Base-by-base conservation (phyloP, 1,140 invertebrate species). In the Pteromalus puparum region DNA sequence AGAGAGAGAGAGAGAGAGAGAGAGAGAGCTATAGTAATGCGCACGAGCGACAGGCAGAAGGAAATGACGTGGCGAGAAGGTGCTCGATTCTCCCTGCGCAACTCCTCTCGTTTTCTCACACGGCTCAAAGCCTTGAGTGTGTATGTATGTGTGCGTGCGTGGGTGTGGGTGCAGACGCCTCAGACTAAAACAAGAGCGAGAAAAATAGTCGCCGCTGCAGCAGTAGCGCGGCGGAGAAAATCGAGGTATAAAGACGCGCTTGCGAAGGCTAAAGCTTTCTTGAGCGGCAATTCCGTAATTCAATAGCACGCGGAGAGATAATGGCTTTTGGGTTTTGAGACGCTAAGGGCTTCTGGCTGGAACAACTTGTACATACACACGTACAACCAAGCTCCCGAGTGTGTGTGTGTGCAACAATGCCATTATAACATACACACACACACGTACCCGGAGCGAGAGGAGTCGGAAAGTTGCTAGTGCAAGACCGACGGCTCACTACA, bases 311-410 rank as follows among this genome's bases (percentile, higher is more conserved):
- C 53, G 53, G 21, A 72, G 68, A 72, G 68, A 72, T 72, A 72
- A 72, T 72, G 68, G 68, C 68, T 34, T 72, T 72, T 28, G 26
- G 18, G 28, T 72, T 72, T 72, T 72, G 68, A 72, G 26, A 72
- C 26, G 68, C 68, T 34, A 34, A 72, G 68, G 68, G 68, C 12
- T 30, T 34, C 30, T 30, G 26, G 26, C 68, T 28, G 10, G 68
- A 7, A n/a, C 26, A 15, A 72, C n/a, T 28, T 72, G 3, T 61
- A 48, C 13, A 48, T 18, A 18, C 15, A 13, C 13, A 9, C 13
- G 13, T 15, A 18, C 46, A 48, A 46, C 9, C 46, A 48, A 15
- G 46, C 5, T 5, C 21, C 48, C 18, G 6, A n/a, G 21, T 61
- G 21, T 61, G 2, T 61, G 21, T 61, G 4, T 61, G 21, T n/a